Base-by-base conservation (phyloP, 2,797 vertebrate species). In the Hephaestus fuliginosus region DNA sequence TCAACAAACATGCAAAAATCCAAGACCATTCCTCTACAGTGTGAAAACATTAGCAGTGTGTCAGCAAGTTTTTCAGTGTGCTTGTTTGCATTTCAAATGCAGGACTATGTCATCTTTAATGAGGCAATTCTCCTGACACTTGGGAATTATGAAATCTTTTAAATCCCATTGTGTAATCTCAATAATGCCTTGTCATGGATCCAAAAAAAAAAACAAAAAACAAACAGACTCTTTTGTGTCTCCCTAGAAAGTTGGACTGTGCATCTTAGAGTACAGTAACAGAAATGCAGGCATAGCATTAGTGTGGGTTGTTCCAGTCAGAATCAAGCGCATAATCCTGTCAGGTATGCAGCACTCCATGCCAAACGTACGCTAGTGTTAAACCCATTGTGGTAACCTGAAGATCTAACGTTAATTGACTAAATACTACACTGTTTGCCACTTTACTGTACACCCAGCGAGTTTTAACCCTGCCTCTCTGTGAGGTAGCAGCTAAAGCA, bases 381-480 rank as follows among this genome's bases (percentile, higher is more conserved):
- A 25, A 56, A 62, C 18, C 25, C 9, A 11, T 22, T 52, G 22
- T 43, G 3, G 17, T 44, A 4, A 63, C 46, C 22, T 63, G 22
- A 56, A 36, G 17, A 36, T 76, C 48, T n/a, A 53, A 70, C 30
- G 46, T 44, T 10, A 72, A 51, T 20, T 36, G 25, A 13, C 1
- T 58, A 44, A 65, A 33, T 30, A 36, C 22, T 83, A 78, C 66
- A 63, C 28, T 80, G 46, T 51, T 20, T 74, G 25, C 15, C 76
- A 57, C 22, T 72, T 52, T 39, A 18, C 49, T 77, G 53, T 56
- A 36, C 36, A 20, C 13, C 12, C 68, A 22, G 60, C 44, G 25
- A 56, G 66, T 74, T 74, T 71, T 57, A 77, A 68, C 58, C 76
- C 69, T 33, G 70, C n/a, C 12, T 76, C 76, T 76, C 70, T 67